Base-by-base conservation (phyloP, 1,140 invertebrate genomes). In the Bombus polaris region DNA sequence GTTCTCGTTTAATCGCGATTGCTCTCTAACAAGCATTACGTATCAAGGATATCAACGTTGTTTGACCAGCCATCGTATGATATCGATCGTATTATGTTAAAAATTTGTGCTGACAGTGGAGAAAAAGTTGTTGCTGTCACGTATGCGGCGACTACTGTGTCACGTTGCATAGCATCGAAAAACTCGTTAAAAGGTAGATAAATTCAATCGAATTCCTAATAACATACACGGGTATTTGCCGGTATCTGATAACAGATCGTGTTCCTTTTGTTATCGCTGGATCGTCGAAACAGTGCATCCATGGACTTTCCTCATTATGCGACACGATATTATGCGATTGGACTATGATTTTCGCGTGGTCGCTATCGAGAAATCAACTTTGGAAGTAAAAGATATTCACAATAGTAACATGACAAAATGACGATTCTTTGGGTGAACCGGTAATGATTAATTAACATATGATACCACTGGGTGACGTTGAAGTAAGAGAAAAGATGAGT, bases 401-500 rank as follows among this genome's bases (percentile, higher is more conserved):
- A n/a, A 62, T 62, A 12, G 59, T n/a, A 62, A 62, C 10, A 2
- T 5, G 28, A 62, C 10, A 13, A 42, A 39, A 37, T 73, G 13
- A n/a, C 70, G 9, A n/a, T 25, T 74, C 13, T 72, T 72, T n/a
- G 4, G 35, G 22, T 68, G 77, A 47, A 35, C 4, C 10, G 3
- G 35, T 32, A 28, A 88, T 35, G 13, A 76, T 15, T 35, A 73
- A 39, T 32, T 37, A 66, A 22, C 22, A 35, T 10, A 10, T 0
- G 10, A 71, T 12, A 71, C 0, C 10, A 10, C 0, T 9, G 71
- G 8, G 22, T 39, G 22, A 47, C 15, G 15, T 18, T n/a, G 12
- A 37, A 18, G 9, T 0, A 39, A 35, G 3, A 3, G 25, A 71
- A 72, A 76, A 74, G 35, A 94, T 93, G 93, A 93, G 89, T 72